Base-by-base conservation (phyloP, 2,113 vertebrate species). In the Leucoraja erinaceus region DNA sequence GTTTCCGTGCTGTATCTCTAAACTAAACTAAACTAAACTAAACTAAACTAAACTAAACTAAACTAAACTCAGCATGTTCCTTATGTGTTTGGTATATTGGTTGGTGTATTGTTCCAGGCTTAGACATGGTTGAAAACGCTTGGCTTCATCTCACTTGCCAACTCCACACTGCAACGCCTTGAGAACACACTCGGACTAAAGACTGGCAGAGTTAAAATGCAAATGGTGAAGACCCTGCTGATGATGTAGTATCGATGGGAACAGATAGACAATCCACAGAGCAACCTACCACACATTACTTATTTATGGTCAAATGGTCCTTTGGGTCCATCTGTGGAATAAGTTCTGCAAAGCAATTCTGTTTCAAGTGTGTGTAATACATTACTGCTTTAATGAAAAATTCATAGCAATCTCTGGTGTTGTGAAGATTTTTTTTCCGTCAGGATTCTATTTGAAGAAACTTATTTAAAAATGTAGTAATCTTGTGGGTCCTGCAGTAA, bases 321-420 rank as follows among this genome's bases (percentile, higher is more conserved):
- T 70, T 31, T 0, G 31, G 31, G 88, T 47, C 31, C 22, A 63
- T 90, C 88, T 31, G 47, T 18, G 47, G 88, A 66, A 20, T 91
- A 91, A 68, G 33, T 47, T 72, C 66, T 72, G 31, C 68, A 91
- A 91, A 25, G 63, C 63, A 66, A 72, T 91, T 91, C 90, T 74
- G 90, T 91, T 91, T 91, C 68, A 91, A 91, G 90, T 91, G 68
- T 33, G 25, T 91, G 90, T 91, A 91, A 47, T 91, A 91, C 90
- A 91, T 91, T 91, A 91, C 90, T 72, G 11, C 20, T 74, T 54
- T 72, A 47, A 91, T 91, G 66, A 91, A 91, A 54, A 72, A 91
- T 91, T 91, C 25, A 91, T 70, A 11, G 68, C 68, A 47, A 74
- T 91, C 90, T 91, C 90, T 91, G 90, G 66, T 91, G 90, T 28